phyloP scores from a whole-genome alignment of 2,797 vertebrate genomes.

The Cryptoprocta ferox region DNA sequence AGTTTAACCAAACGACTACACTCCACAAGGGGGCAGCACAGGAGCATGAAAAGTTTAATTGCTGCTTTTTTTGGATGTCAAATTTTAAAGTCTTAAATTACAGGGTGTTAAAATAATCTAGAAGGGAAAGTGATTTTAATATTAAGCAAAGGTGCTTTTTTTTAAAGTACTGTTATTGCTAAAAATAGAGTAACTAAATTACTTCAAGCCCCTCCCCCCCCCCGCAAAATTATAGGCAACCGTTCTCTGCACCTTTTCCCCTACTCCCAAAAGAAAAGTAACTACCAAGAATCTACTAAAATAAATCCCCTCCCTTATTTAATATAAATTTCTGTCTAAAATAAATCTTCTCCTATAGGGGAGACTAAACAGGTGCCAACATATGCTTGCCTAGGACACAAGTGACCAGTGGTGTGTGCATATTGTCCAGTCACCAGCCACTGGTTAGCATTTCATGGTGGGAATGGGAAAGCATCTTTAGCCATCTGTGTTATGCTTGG shows the following conservation, averaged over 20 bases:
- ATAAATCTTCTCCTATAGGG: background rate
- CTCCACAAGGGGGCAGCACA: conserved; percentile 83
- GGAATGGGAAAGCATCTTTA: background rate
- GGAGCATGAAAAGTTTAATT: conserved; percentile 52
- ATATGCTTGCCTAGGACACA: background rate
- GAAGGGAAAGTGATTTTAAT: conserved; percentile 42
- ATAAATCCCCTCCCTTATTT: background rate
- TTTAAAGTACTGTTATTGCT: conserved; percentile 8
- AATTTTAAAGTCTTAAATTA: conserved; percentile 68
- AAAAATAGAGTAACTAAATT: conserved; percentile 49
- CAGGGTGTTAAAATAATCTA: conserved; percentile 59
- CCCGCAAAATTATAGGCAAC: background rate
- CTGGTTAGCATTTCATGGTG: background rate
- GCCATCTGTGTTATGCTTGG: background rate
- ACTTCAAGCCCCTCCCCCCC: background rate
- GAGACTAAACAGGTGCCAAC: background rate
- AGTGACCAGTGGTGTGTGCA: background rate
- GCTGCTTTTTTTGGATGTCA: conserved; percentile 37
- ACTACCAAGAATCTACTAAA: conserved; percentile 12
- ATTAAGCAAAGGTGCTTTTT: conserved; percentile 59
- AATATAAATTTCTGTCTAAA: background rate
- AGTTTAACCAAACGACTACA: background rate
- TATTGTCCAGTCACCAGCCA: background rate
- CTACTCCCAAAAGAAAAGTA: background rate
- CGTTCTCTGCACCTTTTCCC: background rate